phyloP scores from a whole-genome alignment of 2,888 invertebrate species.

The Polydrusus pterygomalis region DNA sequence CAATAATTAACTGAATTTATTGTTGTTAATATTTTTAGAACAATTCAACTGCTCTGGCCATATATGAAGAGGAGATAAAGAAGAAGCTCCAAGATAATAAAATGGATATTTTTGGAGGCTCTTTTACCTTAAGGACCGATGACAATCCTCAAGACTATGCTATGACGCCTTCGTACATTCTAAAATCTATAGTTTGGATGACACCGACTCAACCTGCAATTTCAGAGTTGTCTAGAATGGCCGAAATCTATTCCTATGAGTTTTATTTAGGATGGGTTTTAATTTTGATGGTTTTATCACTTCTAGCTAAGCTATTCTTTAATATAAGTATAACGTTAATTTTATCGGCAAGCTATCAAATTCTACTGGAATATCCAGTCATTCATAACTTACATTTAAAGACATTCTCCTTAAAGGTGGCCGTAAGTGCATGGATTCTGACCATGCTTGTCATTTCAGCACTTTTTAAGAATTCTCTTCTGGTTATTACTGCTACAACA shows the following conservation, averaged over 20 bases:
- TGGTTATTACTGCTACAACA: background rate
- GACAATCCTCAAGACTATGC: slow-evolving; percentile 9
- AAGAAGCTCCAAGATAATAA: background rate
- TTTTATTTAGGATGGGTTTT: slow-evolving; percentile 6
- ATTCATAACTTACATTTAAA: background rate
- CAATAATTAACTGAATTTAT: background rate
- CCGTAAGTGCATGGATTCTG: slow-evolving; percentile 1
- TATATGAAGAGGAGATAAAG: background rate
- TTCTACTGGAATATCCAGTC: background rate
- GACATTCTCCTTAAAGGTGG: background rate
- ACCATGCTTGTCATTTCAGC: background rate
- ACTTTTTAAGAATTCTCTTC: slow-evolving; percentile 12
- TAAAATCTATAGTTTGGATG: background rate
- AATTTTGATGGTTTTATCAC: background rate
- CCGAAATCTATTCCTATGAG: background rate
- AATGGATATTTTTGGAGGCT: slow-evolving; percentile 14
- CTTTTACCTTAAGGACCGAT: background rate
- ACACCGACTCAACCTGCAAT: background rate
- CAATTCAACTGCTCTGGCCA: background rate
- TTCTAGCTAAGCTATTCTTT: background rate
- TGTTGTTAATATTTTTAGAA: background rate
- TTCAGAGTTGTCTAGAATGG: slow-evolving; percentile 13
- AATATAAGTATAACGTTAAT: background rate
- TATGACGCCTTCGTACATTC: background rate
- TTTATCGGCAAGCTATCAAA: too few relatives aligned